Percentiles rank a stretch among this genome's conserved stretches.
Evolutionary conservation across 2,888 invertebrate species (phyloP).

Genomic region (Hirtodrosophila confusa): DNA sequence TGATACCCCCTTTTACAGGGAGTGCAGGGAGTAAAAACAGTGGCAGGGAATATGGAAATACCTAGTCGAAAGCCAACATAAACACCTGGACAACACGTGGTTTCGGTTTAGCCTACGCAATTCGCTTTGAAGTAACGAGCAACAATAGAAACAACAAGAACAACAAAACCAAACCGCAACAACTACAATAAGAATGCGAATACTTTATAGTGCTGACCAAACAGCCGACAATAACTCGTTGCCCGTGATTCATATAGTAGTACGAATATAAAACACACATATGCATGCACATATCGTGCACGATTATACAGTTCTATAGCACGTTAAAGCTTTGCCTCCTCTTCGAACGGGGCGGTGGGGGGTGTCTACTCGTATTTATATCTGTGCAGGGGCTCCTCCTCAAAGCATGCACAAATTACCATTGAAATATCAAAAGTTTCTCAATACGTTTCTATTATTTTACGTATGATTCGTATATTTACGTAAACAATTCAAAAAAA

Average conservation of each 20-base stretch:
- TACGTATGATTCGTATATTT: conserved; percentile 54
- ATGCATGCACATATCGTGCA: not conserved
- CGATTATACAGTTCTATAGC: conserved; percentile 2
- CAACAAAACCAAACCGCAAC: conserved; percentile 2
- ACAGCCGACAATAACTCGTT: conserved; percentile 16
- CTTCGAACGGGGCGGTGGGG: too few species aligned
- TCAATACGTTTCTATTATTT: conserved; percentile 42
- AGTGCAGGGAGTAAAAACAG: not conserved
- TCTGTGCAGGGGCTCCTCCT: conserved; percentile 4
- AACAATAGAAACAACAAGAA: conserved; percentile 17
- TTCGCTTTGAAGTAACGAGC: conserved; percentile 66
- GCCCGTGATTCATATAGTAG: conserved; percentile 36
- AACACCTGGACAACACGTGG: conserved; percentile 76
- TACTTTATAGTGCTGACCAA: conserved; percentile 37
- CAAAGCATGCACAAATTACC: conserved; percentile 21
- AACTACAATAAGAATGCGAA: conserved; percentile 25
- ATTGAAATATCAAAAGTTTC: conserved; percentile 33
- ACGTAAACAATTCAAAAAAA: conserved; percentile 63
- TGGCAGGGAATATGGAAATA: conserved; percentile 14
- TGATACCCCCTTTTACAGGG: too few species aligned
- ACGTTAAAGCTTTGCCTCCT: not conserved
- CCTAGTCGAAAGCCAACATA: conserved; percentile 52
- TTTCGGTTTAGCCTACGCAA: conserved; percentile 44
- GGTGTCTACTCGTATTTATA: not conserved
- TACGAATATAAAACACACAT: too few species aligned